Conservation (phyloP, 2,797 vertebrate species). For the Ptychadena robeensis region DNA sequence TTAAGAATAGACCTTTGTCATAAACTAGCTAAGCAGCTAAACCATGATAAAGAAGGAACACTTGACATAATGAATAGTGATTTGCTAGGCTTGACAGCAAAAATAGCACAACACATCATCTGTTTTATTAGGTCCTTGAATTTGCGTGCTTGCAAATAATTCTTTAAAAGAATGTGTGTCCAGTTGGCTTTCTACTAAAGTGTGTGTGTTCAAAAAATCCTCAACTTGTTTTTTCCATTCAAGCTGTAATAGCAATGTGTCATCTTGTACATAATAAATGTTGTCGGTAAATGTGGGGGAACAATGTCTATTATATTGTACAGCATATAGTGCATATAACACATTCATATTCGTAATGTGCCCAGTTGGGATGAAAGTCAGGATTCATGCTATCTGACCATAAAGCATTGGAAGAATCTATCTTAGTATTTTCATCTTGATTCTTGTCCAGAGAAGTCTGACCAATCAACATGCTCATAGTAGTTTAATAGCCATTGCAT, state of each 20-base stretch:
- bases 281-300: neutral
- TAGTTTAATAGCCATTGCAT: too few species aligned
- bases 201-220: conserved; percentile 18
- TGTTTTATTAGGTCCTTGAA: conserved; percentile 20
- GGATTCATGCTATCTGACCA: too few species aligned
- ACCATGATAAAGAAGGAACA: neutral
- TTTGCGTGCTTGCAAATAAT: conserved; percentile 26
- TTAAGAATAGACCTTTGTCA: neutral
- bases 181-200: neutral
- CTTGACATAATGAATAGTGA: conserved; percentile 9
- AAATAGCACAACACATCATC: conserved; percentile 1
- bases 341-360: too few species aligned
- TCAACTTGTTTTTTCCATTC: too few species aligned
- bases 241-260: neutral
- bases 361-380: too few species aligned
- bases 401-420: too few species aligned
- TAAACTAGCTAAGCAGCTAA: conserved; percentile 7
- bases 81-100: neutral
- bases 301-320: too few species aligned
- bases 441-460: too few species aligned
- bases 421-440: too few species aligned
- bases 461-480: too few species aligned
- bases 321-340: too few species aligned
- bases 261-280: neutral
- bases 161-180: conserved; percentile 21